A percentile compares a stretch with the other conserved stretches of the same genome.
These are phyloP conservation scores for Melipona bicolor DNA, from an alignment of 2,888 invertebrate species.

Conservation along the genomic window DNA sequence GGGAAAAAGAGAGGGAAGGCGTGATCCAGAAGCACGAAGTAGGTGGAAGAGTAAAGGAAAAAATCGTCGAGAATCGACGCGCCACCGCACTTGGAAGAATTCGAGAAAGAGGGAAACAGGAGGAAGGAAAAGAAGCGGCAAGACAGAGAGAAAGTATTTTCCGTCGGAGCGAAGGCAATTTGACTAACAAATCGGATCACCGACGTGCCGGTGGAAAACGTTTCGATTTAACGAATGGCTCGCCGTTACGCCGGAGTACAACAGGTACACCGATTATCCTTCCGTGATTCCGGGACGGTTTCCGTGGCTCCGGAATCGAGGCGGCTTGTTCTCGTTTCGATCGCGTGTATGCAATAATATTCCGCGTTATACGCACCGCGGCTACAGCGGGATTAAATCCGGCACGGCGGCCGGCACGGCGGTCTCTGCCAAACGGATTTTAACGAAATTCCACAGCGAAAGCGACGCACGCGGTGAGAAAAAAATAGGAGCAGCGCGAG, in stretches of 20 bases:
- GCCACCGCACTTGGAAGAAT: background rate
- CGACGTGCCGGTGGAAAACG: conserved; percentile 36
- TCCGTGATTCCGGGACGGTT: conserved; percentile 47
- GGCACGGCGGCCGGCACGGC: background rate
- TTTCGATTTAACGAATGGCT: conserved; percentile 53
- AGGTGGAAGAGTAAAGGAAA: too few species aligned
- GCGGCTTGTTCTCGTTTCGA: conserved; percentile 44
- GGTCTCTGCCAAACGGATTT: conserved; percentile 22
- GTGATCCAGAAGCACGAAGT: too few species aligned
- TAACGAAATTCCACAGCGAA: conserved; percentile 27
- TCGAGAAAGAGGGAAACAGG: background rate
- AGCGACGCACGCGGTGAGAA: conserved; percentile 1
- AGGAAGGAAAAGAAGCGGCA: background rate
- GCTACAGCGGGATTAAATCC: conserved; percentile 44
- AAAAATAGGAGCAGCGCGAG: background rate
- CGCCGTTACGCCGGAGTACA: conserved; percentile 47
- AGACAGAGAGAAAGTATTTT: background rate
- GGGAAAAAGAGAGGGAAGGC: too few species aligned
- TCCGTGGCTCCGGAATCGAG: conserved; percentile 42
- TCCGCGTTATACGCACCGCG: conserved; percentile 33
- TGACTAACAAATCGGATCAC: conserved; percentile 56
- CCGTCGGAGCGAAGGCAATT: conserved; percentile 36
- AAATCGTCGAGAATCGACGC: too few species aligned
- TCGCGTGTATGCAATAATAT: conserved; percentile 39
- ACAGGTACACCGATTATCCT: conserved; percentile 60